Evolutionary conservation across 92 coral and sea anemone genomes (phyloP), one percentile per base, ranked within the genome.

Genomic region (Zoanthus gigantus): DNA sequence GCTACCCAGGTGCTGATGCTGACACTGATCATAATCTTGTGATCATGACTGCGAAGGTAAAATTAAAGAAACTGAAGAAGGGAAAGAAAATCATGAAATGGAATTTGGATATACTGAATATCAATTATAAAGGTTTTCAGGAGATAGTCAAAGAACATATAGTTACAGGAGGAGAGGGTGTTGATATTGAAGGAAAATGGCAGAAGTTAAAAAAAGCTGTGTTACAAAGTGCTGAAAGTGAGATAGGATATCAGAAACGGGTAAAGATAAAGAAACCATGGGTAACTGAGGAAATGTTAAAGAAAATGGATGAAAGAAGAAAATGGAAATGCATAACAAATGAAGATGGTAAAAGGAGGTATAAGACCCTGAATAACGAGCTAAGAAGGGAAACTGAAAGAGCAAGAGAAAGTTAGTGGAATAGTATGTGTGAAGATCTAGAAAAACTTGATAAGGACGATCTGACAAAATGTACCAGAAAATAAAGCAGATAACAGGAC

Each of bases 351-450:
- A 16, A 61, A 61, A 61, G 66, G 66, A 58, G 17, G 66, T 58
- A 58, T 58, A 58, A 58, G 28, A 58, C 12, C 23, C 66, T 58
- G 66, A 58, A 58, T 58, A 58, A 58, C 66, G 66, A 58, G 66
- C 23, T 58, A 58, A 58, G 66, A 58, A 61, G 69, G 69, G 69
- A 61, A 61, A 61, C 69, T 61, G 69, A 61, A 61, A 61, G 69
- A 61, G 69, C 31, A 61, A 61, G 69, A 61, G 69, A 61, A 61
- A 61, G 69, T 61, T 61, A 29, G 69, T 61, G 69, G 30, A 58
- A 58, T 58, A 58, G 28, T 58, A 58, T 15, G 66, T 15, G 66
- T 58, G 66, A 58, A 58, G 66, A 58, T 58, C 6, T 58, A 58
- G 28, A 58, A 58, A 58, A 58, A 58, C 66, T 58, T 15, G 66